Evolutionary conservation across 2,113 vertebrate species (phyloP), one percentile per base, ranked within the genome.

Genomic region (Rynchops niger): DNA sequence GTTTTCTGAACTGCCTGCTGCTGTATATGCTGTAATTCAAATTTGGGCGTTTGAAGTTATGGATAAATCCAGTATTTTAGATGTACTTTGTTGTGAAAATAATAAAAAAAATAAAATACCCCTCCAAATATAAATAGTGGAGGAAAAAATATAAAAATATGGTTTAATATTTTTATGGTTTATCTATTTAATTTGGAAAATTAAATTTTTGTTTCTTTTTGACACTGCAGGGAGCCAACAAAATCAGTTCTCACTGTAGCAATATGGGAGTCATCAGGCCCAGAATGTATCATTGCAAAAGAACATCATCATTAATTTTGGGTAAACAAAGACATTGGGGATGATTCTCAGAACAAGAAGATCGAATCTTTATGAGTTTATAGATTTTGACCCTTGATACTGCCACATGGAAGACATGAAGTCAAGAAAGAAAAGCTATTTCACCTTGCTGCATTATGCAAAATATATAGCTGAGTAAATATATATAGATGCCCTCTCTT

Each of bases 31-130:
- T 88, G 58, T 62, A 90, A 73, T 80, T 91, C 52, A 96, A 95
- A 97, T 96, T 15, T 45, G 79, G 73, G 43, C 40, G 47, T 96
- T 96, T 86, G 86, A 86, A 94, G 80, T 85, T 77, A 90, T 36
- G 42, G 40, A 72, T 69, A 94, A 93, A 96, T 95, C 92, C 85
- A 81, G 62, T 93, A 79, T 95, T 96, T 96, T 59, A 85, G 52
- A 56, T 93, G 86, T 77, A 82, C 10, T 62, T 95, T 96, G 45
- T 73, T 97, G 82, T 93, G 65, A 94, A 98, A 97, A 86, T 59
- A 91, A 55, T 19, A 74, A 70, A 9, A 38, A 92, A 77, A 94
- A 63, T 20, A 81, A 67, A 87, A 90, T 21, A 56, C 1, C 4
- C 8, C 9, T 78, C 52, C n/a, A 86, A 93, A 84, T 38, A 74